Evolutionary conservation across 2,113 vertebrate genomes (phyloP).

Genomic region (Synchiropus splendidus): DNA sequence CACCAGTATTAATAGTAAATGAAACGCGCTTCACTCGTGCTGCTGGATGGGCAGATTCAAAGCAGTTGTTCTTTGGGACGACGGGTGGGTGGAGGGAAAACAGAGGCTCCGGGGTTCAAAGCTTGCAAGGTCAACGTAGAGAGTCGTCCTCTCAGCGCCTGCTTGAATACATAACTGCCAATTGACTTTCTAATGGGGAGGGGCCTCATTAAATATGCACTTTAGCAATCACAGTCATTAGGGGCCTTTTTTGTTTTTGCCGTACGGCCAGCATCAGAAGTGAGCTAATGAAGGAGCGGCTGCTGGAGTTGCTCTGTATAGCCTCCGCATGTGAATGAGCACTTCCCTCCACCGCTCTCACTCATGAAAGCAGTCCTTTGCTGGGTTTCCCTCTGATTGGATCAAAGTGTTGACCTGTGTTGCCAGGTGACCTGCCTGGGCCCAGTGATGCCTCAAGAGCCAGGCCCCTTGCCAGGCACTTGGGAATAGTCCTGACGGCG

Average conservation of each 20-base stretch:
- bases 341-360: conserved; percentile 18
- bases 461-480: conserved; percentile 29
- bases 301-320: too few species aligned
- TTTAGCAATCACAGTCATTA: conserved; percentile 39
- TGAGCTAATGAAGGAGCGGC: too few species aligned
- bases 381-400: conserved; percentile 46
- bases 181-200: conserved; percentile 64
- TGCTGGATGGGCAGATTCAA: conserved; percentile 57
- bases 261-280: conserved; percentile 20
- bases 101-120: conserved; percentile 48
- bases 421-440: conserved; percentile 43
- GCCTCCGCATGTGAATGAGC: not conserved
- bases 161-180: conserved; percentile 57
- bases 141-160: conserved; percentile 56
- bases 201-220: conserved; percentile 55
- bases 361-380: conserved; percentile 25
- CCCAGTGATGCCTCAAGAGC: conserved; percentile 32
- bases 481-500: conserved; percentile 39
- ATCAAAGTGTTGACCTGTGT: conserved; percentile 65
- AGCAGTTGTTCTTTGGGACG: conserved; percentile 41
- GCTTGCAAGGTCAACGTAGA: conserved; percentile 56
- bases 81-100: conserved; percentile 12
- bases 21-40: conserved; percentile 61
- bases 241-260: conserved; percentile 37
- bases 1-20: conserved; percentile 66